Conservation (phyloP, 2,113 vertebrate species). For the Ploceus nigricollis region DNA sequence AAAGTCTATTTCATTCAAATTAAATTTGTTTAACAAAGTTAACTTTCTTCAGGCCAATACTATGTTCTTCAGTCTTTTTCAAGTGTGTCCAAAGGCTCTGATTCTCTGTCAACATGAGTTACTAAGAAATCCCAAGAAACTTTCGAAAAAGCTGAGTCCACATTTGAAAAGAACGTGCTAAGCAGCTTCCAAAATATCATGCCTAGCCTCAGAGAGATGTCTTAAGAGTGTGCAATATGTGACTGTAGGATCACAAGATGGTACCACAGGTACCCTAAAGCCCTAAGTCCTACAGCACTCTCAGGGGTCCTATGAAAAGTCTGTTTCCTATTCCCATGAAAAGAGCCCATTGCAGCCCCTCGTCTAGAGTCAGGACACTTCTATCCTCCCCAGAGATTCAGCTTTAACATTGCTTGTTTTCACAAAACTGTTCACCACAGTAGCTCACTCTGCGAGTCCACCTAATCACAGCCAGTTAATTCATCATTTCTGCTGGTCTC, state of each 20-base stretch:
- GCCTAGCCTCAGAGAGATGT: neutral
- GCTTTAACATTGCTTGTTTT: neutral
- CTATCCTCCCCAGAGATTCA: neutral
- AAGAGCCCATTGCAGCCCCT: neutral
- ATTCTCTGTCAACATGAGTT: neutral
- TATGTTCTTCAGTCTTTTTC: neutral
- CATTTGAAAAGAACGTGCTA: neutral
- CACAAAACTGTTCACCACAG: neutral
- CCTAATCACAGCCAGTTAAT: neutral
- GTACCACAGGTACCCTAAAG: neutral
- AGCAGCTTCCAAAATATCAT: neutral
- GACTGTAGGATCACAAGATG: neutral
- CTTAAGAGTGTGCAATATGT: neutral
- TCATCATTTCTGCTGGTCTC: neutral
- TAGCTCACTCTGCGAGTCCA: neutral
- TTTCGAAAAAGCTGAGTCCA: neutral
- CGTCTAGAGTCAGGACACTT: neutral
- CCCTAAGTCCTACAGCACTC: neutral
- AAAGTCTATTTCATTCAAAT: constrained; percentile 2
- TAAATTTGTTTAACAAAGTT: constrained; percentile 16
- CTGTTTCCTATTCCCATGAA: neutral
- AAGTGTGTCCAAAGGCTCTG: neutral
- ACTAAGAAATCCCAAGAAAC: neutral
- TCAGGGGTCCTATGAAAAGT: neutral
- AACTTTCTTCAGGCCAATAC: neutral